Conservation (phyloP, 35 echinoderm and acorn worm species). For the Apostichopus californicus region DNA sequence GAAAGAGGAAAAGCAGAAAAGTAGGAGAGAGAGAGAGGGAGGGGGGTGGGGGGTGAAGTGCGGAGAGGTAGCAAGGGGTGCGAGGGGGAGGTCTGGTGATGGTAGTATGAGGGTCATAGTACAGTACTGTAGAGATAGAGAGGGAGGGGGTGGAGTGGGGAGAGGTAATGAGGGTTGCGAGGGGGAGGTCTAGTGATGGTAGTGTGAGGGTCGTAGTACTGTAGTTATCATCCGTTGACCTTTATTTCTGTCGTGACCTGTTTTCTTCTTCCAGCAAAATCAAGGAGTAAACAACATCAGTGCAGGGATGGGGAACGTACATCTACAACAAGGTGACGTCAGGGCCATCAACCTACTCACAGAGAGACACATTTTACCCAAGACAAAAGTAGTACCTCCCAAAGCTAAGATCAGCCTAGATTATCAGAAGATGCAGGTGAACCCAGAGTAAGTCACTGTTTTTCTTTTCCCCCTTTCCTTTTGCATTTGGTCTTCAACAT, state of each 20-base stretch:
- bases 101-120: too few species aligned
- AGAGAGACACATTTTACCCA: constrained; percentile 82
- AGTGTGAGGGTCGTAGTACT: too few species aligned
- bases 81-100: too few species aligned
- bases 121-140: too few species aligned
- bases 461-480: not conserved
- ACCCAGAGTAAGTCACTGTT: constrained; percentile 85
- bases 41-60: too few species aligned
- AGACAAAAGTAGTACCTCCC: constrained; percentile 72
- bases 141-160: too few species aligned
- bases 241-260: not conserved
- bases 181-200: too few species aligned
- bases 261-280: not conserved
- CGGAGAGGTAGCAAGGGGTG: too few species aligned
- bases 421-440: constrained; percentile 80
- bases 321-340: constrained; percentile 76
- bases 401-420: constrained; percentile 83
- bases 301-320: constrained; percentile 75
- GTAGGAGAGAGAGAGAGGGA: too few species aligned
- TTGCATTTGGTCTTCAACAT: not conserved
- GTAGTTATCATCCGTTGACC: too few species aligned
- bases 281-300: constrained; percentile 73
- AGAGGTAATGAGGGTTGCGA: too few species aligned
- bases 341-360: constrained; percentile 86
- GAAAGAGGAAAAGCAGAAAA: too few species aligned